Base-by-base conservation (phyloP, 2,888 invertebrate genomes). In the Allophyes oxyacanthae region DNA sequence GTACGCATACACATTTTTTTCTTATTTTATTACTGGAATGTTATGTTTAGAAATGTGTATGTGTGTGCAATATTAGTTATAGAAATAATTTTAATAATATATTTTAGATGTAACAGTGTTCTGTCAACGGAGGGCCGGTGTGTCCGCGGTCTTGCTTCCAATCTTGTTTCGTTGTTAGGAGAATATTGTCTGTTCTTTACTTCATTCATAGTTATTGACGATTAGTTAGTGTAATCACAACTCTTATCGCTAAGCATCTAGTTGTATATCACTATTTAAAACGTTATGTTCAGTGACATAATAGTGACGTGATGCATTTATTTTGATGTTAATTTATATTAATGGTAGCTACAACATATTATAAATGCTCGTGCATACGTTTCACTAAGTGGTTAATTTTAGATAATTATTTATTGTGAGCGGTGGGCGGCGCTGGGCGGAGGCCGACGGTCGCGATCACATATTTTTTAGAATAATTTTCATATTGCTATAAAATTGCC, bases 21-120 rank as follows among this genome's bases (percentile, higher is more conserved):
- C 83, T 84, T 76, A 82, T 87, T 86, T 83, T 75, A 83, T 82
- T 78, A 77, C 68, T 85, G 84, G 79, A 86, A 86, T 81, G 82
- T 85, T 86, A 83, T 74, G 84, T 88, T 87, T 84, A 85, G 84
- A 88, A 91, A 91, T 94, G 92, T 94, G 93, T 94, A 94, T 94
- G 94, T 94, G 94, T 92, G 94, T 94, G 94, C 94, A 94, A 94
- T 94, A 94, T 93, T 93, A 94, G 92, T 90, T 92, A 64, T 91
- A 91, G 83, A 81, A 63, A 79, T 86, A 85, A 85, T 87, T 87
- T 86, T 88, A 86, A 83, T 85, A 83, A 81, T 84, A 83, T 88
- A 86, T 87, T 86, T 87, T 90, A 90, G 84, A 82, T 77, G 78
- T 84, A 83, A 76, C 77, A 69, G 81, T 85, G 77, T 81, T 79